phyloP scores from a whole-genome alignment of 2,797 vertebrate species.

The Peromyscus melanophrys region DNA sequence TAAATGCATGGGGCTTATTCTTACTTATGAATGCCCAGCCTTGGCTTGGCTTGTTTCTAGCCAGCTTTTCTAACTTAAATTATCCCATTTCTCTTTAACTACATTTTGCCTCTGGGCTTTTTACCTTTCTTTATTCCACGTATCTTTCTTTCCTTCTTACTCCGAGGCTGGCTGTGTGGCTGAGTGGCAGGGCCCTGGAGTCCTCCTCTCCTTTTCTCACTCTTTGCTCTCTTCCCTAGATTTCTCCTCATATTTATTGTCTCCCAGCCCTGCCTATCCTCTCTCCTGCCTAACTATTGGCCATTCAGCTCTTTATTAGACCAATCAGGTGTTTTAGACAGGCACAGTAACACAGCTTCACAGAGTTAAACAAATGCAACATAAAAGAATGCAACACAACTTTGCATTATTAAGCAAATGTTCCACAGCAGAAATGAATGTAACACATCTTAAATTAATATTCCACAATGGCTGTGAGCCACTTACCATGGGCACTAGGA shows the following conservation, averaged over 20 bases:
- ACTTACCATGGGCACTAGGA: not conserved
- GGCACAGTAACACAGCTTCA: not conserved
- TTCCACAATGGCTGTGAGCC: not conserved
- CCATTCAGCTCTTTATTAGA: not conserved
- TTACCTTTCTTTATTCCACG: not conserved
- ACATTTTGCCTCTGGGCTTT: too few species aligned
- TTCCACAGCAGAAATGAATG: not conserved
- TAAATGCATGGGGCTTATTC: not conserved
- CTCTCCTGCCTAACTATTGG: not conserved
- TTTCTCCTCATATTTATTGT: not conserved
- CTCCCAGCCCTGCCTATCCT: not conserved
- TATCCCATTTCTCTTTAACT: not conserved
- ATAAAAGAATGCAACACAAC: not conserved
- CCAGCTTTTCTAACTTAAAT: not conserved
- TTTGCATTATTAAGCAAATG: not conserved
- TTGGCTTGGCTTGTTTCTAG: not conserved
- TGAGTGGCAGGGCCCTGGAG: too few species aligned
- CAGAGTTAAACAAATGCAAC: not conserved
- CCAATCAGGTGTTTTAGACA: not conserved
- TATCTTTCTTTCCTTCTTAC: not conserved
- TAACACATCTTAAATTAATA: not conserved
- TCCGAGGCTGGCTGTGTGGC: not conserved
- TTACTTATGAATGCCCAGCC: not conserved
- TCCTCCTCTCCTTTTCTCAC: not conserved
- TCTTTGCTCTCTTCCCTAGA: not conserved